Base-by-base conservation (phyloP, 2,888 invertebrate species). In the Orthosia gracilis region DNA sequence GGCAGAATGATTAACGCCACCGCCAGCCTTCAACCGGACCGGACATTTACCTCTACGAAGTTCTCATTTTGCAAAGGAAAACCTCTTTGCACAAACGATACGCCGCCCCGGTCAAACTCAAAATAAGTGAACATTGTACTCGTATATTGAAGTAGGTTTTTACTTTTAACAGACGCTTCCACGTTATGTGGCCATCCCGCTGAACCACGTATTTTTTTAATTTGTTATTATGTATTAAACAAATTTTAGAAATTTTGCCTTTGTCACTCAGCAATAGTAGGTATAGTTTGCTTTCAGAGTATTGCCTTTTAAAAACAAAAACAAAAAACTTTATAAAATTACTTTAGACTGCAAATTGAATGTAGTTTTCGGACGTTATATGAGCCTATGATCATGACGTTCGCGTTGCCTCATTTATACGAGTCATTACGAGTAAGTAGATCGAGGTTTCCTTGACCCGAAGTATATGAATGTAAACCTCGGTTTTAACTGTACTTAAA, bases 391-490 rank as follows among this genome's bases (percentile, higher is more conserved):
- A n/a, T 26, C n/a, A 49, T n/a, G 18, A 65, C 57, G 31, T 40
- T 23, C 49, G 17, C 13, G 54, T 80, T 80, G 45, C 84, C 26
- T 50, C 68, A 67, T 23, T 21, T 52, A 73, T 18, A 40, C 9
- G 1, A 40, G 40, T 9, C n/a, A n/a, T n/a, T n/a, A n/a, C n/a
- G n/a, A n/a, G n/a, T n/a, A n/a, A 58, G n/a, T 64, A 17, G 59
- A 74, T 68, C 67, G 64, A 23, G 54, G 57, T 67, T 76, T 66
- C 82, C 82, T 82, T 84, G 84, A 84, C 82, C 81, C 69, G 13
- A 18, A 31, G 50, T 45, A 21, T 26, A 47, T 54, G 40, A 78
- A 65, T 66, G 62, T 55, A 26, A 59, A 68, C 55, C 55, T 45
- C 62, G 13, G 49, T 76, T 61, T 68, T 26, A 47, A 50, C 31